These are phyloP conservation scores for Sphecodes monilicornis DNA, from an alignment of 2,888 invertebrate genomes.

Conservation along the genomic window DNA sequence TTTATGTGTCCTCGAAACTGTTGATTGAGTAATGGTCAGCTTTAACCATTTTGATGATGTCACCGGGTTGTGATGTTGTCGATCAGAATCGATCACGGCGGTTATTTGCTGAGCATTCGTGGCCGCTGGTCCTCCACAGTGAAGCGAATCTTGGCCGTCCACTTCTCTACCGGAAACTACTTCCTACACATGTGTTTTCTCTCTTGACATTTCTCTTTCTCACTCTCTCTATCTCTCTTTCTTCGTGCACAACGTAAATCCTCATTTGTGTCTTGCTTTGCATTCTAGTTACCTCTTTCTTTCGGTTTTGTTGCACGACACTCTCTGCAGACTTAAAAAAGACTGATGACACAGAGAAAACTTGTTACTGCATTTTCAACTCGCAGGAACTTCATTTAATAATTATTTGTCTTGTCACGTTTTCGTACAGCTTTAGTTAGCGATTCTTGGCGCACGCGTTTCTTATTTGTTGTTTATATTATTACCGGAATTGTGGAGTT, in stretches of 20 bases:
- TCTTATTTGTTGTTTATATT: neutral
- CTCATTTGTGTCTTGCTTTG: neutral
- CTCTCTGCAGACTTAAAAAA: neutral
- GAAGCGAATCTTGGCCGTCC: neutral
- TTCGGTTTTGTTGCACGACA: neutral
- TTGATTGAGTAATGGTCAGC: constrained; percentile 2
- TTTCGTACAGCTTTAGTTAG: neutral
- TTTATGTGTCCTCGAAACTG: constrained; percentile 2
- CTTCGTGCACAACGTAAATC: neutral
- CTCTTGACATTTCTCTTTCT: neutral
- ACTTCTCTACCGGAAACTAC: neutral
- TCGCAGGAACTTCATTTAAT: neutral
- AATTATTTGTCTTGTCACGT: neutral
- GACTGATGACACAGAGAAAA: neutral
- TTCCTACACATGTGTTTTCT: neutral
- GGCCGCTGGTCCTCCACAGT: neutral
- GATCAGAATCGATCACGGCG: constrained; percentile 4
- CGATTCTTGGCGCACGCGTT: neutral
- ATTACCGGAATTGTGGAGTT: neutral
- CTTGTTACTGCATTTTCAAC: neutral
- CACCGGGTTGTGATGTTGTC: neutral
- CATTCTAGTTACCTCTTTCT: neutral
- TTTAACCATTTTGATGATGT: constrained; percentile 4
- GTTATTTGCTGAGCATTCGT: neutral
- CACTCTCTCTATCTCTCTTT: neutral